Evolutionary conservation across 2,113 vertebrate genomes (phyloP).

Genomic region (Papio anubis): DNA sequence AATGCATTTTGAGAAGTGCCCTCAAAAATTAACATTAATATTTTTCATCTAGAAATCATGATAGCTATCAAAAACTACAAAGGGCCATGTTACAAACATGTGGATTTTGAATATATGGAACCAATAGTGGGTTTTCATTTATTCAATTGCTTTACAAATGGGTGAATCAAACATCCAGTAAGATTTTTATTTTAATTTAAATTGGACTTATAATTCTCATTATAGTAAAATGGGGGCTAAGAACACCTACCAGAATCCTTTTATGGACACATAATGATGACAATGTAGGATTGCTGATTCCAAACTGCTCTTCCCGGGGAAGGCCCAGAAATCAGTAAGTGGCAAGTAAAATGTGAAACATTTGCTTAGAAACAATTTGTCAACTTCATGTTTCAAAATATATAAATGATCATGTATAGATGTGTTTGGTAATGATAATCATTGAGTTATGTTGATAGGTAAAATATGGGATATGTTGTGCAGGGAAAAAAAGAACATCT

Average conservation of each 20-base stretch:
- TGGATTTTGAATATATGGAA: conserved; percentile 22
- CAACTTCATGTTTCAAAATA: conserved; percentile 38
- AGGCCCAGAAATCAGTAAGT: conserved; percentile 37
- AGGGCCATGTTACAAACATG: not conserved
- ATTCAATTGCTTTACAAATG: conserved; percentile 44
- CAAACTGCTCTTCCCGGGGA: conserved; percentile 19
- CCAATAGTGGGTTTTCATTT: conserved; percentile 38
- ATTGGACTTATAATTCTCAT: conserved; percentile 60
- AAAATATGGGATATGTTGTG: not conserved
- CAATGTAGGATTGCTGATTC: not conserved
- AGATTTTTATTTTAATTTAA: conserved; percentile 44
- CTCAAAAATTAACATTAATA: conserved; percentile 13
- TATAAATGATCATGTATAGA: not conserved
- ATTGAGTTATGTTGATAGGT: not conserved
- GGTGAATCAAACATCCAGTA: conserved; percentile 10
- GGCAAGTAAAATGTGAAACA: conserved; percentile 48
- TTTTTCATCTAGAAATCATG: not conserved
- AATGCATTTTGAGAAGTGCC: conserved; percentile 10
- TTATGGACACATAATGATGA: conserved; percentile 43
- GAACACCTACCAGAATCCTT: conserved; percentile 17
- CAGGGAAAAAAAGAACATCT: not conserved
- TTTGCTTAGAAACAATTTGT: conserved; percentile 30
- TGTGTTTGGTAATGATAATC: not conserved
- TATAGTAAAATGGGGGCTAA: conserved; percentile 10
- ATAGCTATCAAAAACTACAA: not conserved